These are phyloP conservation scores for Macrotis lagotis DNA, from an alignment of 2,113 vertebrate genomes.

Conservation along the genomic window DNA sequence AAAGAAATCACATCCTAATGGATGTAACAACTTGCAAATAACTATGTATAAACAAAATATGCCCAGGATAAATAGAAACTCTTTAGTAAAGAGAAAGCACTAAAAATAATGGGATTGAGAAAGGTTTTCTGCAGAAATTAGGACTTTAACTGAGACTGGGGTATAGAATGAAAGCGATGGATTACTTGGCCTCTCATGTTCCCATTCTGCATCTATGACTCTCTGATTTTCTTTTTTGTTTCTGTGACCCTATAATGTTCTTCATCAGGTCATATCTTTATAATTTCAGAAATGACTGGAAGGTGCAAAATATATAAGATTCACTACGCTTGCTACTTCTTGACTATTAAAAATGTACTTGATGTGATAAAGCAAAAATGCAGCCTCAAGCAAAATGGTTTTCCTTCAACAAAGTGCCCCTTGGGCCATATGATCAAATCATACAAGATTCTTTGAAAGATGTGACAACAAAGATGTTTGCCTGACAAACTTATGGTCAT, in stretches of 20 bases:
- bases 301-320: background rate
- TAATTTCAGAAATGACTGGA: background rate
- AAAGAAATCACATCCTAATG: background rate
- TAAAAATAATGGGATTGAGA: background rate
- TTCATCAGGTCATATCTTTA: no score
- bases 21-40: background rate
- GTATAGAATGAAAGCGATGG: background rate
- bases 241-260: background rate
- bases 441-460: background rate
- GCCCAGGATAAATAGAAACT: background rate
- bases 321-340: background rate
- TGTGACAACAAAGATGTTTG: background rate
- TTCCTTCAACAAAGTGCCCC: background rate
- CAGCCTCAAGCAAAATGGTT: background rate
- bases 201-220: background rate
- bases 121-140: background rate
- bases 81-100: background rate
- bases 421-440: background rate
- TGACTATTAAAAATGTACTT: background rate
- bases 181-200: background rate
- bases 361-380: background rate
- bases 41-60: background rate
- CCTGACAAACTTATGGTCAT: background rate
- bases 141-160: background rate
- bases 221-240: background rate